Evolutionary conservation across 2,888 invertebrate genomes (phyloP).

Genomic region (Xestoiulus laeticollis): DNA sequence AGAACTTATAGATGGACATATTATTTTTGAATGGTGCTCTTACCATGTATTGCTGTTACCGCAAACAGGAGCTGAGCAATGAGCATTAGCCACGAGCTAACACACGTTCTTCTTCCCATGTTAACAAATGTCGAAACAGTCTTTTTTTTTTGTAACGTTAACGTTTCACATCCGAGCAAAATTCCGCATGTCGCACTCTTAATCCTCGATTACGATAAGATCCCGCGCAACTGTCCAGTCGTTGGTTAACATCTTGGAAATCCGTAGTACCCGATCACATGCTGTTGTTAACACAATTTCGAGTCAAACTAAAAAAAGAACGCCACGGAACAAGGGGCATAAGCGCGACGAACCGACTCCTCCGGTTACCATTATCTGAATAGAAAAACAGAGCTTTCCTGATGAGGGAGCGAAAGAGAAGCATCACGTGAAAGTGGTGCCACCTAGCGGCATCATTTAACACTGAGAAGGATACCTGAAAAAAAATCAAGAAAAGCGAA

Average conservation of each 20-base stretch:
- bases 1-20: not conserved
- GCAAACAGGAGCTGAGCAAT: not conserved
- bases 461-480: no score
- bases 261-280: not conserved
- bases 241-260: not conserved
- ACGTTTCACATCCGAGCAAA: not conserved
- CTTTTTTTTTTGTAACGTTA: not conserved
- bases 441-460: not conserved
- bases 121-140: not conserved
- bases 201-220: conserved; percentile 12
- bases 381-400: not conserved
- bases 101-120: not conserved
- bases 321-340: not conserved
- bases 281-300: conserved; percentile 5
- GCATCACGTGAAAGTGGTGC: not conserved
- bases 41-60: not conserved
- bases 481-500: no score
- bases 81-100: not conserved
- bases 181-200: conserved; percentile 4
- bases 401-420: not conserved
- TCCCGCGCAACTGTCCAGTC: not conserved
- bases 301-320: not conserved
- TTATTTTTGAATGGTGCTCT: not conserved
- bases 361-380: not conserved
- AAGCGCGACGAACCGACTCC: not conserved